Evolutionary conservation across 2,113 vertebrate species (phyloP), one percentile per base, ranked within the genome.

Genomic region (Apeltes quadracus): DNA sequence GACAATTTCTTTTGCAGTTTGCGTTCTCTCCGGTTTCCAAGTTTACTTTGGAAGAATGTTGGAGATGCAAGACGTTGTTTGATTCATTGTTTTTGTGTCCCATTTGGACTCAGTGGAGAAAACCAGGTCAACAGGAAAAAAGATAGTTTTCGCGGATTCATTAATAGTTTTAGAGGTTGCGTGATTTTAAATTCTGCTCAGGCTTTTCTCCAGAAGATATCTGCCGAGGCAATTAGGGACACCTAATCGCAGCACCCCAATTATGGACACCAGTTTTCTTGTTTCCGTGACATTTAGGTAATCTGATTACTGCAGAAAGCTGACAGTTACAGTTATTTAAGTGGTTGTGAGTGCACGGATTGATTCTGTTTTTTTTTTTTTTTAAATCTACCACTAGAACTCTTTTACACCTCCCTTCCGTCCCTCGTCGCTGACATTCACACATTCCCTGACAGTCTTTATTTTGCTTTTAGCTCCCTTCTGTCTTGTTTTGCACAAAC

Each of bases 241-340:
- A 41, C 55, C 57, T 59, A 51, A 79, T 62, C 29, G 13, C 43
- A 32, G 29, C 6, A 6, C 36, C 11, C 23, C 29, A 72, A 67
- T 81, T 72, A 72, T 27, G 38, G 62, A 69, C 74, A 75, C 54
- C 36, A 3, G 65, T 4, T 51, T 82, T 67, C 34, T 76, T 67
- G 63, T 73, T 61, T 61, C 64, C 16, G 3, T 13, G 22, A 43
- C 0, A 9, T 5, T 39, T 61, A 67, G 72, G 55, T n/a, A 75
- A 86, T 76, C 64, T 7, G 62, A 88, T 81, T 75, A 88, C 56
- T 51, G 76, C 61, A 46, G 50, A 55, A 69, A 78, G 32, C 64
- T 53, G 54, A 75, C 66, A 69, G 71, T 78, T 55, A 58, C 62
- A 77, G 72, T 72, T 78, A 75, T 46, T 75, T 64, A 62, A 76